Evolutionary conservation across 2,888 invertebrate species (phyloP).

Genomic region (Andrena praecox): DNA sequence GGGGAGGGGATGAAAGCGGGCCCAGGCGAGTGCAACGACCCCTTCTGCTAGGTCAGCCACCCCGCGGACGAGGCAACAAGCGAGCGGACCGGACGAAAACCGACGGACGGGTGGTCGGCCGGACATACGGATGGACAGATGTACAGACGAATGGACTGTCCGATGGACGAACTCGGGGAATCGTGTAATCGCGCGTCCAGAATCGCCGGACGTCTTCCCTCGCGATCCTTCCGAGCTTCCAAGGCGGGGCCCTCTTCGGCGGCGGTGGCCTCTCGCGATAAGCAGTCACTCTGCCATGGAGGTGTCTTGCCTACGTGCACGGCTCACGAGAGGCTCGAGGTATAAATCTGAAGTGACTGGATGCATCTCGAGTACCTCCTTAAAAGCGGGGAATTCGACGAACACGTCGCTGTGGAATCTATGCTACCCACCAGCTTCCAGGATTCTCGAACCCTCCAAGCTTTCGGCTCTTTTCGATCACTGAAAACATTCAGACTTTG

Average conservation of each 20-base stretch:
- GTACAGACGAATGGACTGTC: conserved; percentile 76
- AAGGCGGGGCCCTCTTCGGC: background rate
- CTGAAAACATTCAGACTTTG: background rate
- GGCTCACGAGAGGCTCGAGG: background rate
- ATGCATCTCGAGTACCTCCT: too few relatives aligned
- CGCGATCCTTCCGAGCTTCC: conserved; percentile 5
- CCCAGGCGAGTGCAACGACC: conserved; percentile 82
- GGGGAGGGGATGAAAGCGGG: conserved; percentile 81
- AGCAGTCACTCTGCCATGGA: background rate
- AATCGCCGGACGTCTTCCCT: background rate
- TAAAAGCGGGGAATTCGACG: too few relatives aligned
- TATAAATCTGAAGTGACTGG: too few relatives aligned
- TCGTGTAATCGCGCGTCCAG: conserved; percentile 55
- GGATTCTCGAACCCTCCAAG: too few relatives aligned
- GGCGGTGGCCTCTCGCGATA: background rate
- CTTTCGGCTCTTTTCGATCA: too few relatives aligned
- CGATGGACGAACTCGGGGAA: conserved; percentile 66
- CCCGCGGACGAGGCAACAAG: conserved; percentile 76
- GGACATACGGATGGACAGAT: conserved; percentile 64
- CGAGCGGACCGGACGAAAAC: conserved; percentile 55
- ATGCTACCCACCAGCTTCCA: too few relatives aligned
- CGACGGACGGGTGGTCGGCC: conserved; percentile 57
- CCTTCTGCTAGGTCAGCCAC: conserved; percentile 83
- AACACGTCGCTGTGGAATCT: too few relatives aligned
- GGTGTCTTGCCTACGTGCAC: too few relatives aligned